Percentiles rank a stretch among this genome's conserved stretches.
These are phyloP conservation scores for Drosophila kurseongensis DNA, from an alignment of 1,140 invertebrate genomes.

Conservation along the genomic window DNA sequence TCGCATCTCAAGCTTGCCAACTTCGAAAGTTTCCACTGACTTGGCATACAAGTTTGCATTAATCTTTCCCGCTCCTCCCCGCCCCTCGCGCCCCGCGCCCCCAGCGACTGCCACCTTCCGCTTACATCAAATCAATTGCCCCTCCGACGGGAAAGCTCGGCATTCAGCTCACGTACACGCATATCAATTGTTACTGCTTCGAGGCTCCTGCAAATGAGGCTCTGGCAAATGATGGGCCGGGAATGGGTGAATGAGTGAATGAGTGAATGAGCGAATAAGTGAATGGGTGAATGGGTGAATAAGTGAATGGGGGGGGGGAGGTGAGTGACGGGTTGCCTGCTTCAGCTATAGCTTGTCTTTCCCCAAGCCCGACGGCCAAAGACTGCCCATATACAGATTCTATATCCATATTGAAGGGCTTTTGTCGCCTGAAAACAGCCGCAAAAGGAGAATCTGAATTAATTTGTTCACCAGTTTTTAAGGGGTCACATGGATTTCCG, in stretches of 20 bases:
- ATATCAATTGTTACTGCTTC: slow-evolving; percentile 78
- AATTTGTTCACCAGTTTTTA: too few relatives aligned
- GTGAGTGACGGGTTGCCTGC: slow-evolving; percentile 52
- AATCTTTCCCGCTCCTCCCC: background rate
- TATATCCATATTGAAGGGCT: slow-evolving; percentile 25
- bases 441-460: too few relatives aligned
- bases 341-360: slow-evolving; percentile 23
- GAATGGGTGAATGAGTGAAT: slow-evolving; percentile 19
- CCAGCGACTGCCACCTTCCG: slow-evolving; percentile 29
- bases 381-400: slow-evolving; percentile 12
- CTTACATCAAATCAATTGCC: slow-evolving; percentile 59
- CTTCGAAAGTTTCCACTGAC: slow-evolving; percentile 26
- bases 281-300: slow-evolving; percentile 22
- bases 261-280: slow-evolving; percentile 24
- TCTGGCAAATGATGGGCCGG: slow-evolving; percentile 67
- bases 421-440: too few relatives aligned
- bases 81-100: too few relatives aligned
- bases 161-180: slow-evolving; percentile 70
- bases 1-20: slow-evolving; percentile 24
- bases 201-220: slow-evolving; percentile 65
- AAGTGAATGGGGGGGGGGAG: slow-evolving; percentile 12
- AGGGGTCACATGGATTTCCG: too few relatives aligned
- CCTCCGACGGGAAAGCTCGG: slow-evolving; percentile 26
- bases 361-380: slow-evolving; percentile 8
- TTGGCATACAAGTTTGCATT: slow-evolving; percentile 4